Evolutionary conservation across 2,797 vertebrate genomes (phyloP).

Genomic region (Hippopotamyrus pictus): DNA sequence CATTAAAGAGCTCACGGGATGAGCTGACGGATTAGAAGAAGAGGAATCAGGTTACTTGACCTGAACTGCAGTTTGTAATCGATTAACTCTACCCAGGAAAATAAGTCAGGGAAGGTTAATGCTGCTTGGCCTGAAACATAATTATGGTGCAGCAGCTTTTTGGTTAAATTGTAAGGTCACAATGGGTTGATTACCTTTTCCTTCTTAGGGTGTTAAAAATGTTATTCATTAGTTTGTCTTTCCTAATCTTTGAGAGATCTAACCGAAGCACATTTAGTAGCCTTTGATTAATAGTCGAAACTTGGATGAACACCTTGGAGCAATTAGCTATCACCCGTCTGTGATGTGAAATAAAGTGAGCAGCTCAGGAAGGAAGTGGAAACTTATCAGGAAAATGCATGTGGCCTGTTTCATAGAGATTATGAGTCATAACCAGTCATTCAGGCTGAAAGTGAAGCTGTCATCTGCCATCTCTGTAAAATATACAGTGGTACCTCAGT

Average conservation of each 20-base stretch:
- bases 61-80: constrained; percentile 71
- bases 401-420: background rate
- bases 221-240: constrained; percentile 43
- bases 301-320: constrained; percentile 38
- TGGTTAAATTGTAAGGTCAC: constrained; percentile 25
- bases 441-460: background rate
- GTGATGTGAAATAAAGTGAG: background rate
- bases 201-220: constrained; percentile 45
- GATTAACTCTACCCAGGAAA: constrained; percentile 69
- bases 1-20: constrained; percentile 74
- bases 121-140: constrained; percentile 62
- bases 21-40: constrained; percentile 69
- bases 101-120: constrained; percentile 71
- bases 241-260: constrained; percentile 41
- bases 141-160: constrained; percentile 60
- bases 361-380: background rate
- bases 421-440: background rate
- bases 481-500: background rate
- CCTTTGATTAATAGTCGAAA: constrained; percentile 33
- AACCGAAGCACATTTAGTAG: constrained; percentile 40
- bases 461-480: background rate
- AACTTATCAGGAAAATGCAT: background rate
- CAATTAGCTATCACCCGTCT: background rate
- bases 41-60: constrained; percentile 73
- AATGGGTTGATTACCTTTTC: constrained; percentile 46